Evolutionary conservation across 2,888 invertebrate species (phyloP).

Genomic region (Cephus nigrinus): DNA sequence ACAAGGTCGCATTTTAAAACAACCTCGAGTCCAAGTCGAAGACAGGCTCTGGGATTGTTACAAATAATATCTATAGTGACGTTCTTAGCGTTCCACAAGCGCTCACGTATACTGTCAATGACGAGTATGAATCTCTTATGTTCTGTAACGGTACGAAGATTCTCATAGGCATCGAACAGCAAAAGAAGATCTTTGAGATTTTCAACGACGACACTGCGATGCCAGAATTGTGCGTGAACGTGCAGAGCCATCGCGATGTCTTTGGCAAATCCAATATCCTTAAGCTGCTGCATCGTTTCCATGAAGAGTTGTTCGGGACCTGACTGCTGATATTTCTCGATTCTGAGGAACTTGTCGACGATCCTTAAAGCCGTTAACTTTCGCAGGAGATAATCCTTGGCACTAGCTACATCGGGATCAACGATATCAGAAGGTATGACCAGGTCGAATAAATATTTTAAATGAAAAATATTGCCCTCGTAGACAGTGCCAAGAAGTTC

Average conservation of each 20-base stretch:
- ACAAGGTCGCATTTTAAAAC: constrained; percentile 24
- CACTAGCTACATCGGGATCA: constrained; percentile 35
- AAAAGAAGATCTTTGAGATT: constrained; percentile 34
- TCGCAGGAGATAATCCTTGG: constrained; percentile 33
- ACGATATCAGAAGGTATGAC: constrained; percentile 38
- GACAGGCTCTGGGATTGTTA: constrained; percentile 35
- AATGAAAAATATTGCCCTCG: constrained; percentile 37
- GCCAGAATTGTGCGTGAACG: constrained; percentile 40
- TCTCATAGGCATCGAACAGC: constrained; percentile 33
- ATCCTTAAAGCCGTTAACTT: constrained; percentile 26
- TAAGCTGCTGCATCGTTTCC: constrained; percentile 38
- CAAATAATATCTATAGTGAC: constrained; percentile 34
- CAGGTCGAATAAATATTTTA: constrained; percentile 39
- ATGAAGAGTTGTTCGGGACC: constrained; percentile 38
- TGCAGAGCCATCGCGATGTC: constrained; percentile 33
- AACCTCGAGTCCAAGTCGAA: constrained; percentile 31
- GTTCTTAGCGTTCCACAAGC: constrained; percentile 25
- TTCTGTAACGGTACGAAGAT: constrained; percentile 22
- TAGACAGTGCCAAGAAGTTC: constrained; percentile 38
- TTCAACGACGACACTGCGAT: constrained; percentile 32
- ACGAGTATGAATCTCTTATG: constrained; percentile 15
- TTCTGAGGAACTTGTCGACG: constrained; percentile 27
- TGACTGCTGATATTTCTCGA: constrained; percentile 39
- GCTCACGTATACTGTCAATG: constrained; percentile 20
- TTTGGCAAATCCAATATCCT: constrained; percentile 34